Conservation (phyloP, 2,797 vertebrate genomes). For the Coluber constrictor region DNA sequence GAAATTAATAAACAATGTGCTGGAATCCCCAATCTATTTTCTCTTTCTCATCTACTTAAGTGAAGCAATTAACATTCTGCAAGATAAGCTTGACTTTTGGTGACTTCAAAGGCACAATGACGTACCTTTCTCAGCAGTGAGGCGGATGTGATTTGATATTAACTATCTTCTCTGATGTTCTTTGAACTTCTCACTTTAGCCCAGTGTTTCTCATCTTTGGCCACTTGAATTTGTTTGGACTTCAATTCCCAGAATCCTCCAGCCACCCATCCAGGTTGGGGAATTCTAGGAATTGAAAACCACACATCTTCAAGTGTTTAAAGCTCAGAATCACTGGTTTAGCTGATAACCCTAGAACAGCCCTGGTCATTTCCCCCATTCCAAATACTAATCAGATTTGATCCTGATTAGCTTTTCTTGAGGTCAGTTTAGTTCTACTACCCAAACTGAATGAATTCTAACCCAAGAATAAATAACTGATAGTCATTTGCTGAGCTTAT, state of each 20-base stretch:
- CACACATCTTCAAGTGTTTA: background rate
- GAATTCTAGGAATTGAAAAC: background rate
- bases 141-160: background rate
- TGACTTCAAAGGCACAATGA: background rate
- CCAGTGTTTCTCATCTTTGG: background rate
- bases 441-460: background rate
- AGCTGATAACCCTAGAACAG: background rate
- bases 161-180: background rate
- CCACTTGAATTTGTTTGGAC: background rate
- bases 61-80: background rate
- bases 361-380: background rate
- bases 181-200: background rate
- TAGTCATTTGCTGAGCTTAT: background rate
- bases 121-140: background rate
- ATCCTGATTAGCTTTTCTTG: background rate
- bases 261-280: background rate
- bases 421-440: background rate
- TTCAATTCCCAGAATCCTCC: background rate
- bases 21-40: background rate
- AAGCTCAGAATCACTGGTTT: background rate
- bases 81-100: background rate
- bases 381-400: background rate
- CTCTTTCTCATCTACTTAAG: background rate
- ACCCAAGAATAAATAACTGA: background rate
- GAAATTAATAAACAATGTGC: background rate